Conservation (phyloP, 2,797 vertebrate genomes). For the Oreortyx pictus region DNA sequence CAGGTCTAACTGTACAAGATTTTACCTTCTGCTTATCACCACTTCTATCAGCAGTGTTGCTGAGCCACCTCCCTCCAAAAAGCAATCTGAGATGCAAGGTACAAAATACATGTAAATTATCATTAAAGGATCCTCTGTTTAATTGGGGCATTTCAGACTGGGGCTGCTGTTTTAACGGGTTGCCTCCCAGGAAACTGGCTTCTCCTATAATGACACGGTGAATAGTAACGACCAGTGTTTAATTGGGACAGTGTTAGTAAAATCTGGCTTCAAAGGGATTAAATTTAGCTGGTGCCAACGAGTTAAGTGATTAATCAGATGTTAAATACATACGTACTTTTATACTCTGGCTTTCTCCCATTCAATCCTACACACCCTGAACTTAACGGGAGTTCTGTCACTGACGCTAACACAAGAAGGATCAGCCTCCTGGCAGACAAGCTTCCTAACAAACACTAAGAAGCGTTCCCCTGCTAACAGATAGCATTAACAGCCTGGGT, state of each 20-base stretch:
- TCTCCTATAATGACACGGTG: conserved; percentile 53
- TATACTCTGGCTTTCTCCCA: neutral
- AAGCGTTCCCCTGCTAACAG: no score
- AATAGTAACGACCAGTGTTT: conserved; percentile 49
- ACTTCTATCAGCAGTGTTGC: neutral
- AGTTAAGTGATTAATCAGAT: conserved; percentile 61
- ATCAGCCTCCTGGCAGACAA: neutral
- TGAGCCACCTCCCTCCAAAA: conserved; percentile 1
- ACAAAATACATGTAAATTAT: conserved; percentile 51
- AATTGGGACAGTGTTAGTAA: conserved; percentile 60
- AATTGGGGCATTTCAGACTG: conserved; percentile 53
- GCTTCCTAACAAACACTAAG: no score
- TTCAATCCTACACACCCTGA: conserved; percentile 10
- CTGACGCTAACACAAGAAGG: neutral
- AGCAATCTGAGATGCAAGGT: neutral
- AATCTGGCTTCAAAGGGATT: conserved; percentile 64
- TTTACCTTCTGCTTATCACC: neutral
- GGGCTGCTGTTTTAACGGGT: conserved; percentile 48
- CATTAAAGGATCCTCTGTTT: conserved; percentile 42
- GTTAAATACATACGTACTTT: conserved; percentile 27
- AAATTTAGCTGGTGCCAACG: conserved; percentile 48
- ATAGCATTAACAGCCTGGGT: no score
- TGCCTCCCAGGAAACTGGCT: conserved; percentile 68
- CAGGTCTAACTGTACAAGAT: neutral
- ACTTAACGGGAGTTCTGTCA: conserved; percentile 49